Base-by-base conservation (phyloP, 2,888 invertebrate species). In the Catocala sponsa region DNA sequence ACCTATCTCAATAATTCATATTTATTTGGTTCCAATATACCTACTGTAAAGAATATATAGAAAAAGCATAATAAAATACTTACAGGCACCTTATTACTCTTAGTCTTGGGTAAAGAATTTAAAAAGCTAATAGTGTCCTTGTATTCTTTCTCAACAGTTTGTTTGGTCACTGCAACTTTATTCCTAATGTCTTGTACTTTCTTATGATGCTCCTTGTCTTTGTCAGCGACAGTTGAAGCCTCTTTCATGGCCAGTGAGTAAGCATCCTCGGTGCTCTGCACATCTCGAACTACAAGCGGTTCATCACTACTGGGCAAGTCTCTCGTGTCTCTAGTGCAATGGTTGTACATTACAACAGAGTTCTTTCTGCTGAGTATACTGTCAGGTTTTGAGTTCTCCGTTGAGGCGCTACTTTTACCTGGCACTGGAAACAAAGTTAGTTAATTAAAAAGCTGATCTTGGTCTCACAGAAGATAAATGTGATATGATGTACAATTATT, bases 101-200 rank as follows among this genome's bases (percentile, higher is more conserved):
- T 88, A 51, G 88, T 86, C 68, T 89, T 94, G 1, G 92, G 88
- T 41, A 94, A 65, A 9, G 89, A 85, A 65, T 90, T 92, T 51
- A 94, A 79, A 77, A 94, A 94, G 6, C 88, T 84, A 66, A 94
- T 85, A 43, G 94, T 94, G 58, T 94, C 92, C 60, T 83, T 87
- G 68, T 92, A 94, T 70, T 95, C 94, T 61, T 91, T 93, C 59
- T 94, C 93, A 49, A 94, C 88, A 81, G 97, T 95, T 74, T 98
- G 95, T 86, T 97, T 97, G 68, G 98, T 85, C 74, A 91, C 78
- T 9, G 94, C 94, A 52, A 94, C 80, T 80, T 85, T 92, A 65
- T 81, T 88, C 59, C 90, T 88, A 70, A 83, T 76, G 47, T 88
- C 83, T 57, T 86, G 84, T n/a, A 84, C 62, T 66, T 82, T 87